Base-by-base conservation (phyloP, 2,888 invertebrate species). In the Xiphydria camelus region DNA sequence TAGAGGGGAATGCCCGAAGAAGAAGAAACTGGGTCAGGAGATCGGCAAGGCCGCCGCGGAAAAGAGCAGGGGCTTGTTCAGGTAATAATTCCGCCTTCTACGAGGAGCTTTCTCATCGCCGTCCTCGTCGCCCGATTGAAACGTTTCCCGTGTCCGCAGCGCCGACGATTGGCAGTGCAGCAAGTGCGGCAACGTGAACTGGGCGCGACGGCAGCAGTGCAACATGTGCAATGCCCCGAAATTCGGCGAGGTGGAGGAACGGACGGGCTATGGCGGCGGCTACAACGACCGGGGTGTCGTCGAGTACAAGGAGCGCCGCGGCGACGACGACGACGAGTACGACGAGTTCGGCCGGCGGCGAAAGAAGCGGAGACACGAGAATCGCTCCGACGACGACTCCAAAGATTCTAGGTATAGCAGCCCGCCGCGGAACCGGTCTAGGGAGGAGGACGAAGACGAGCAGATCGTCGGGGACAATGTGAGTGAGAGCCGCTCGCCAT, bases 141-240 rank as follows among this genome's bases (percentile, higher is more conserved):
- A n/a, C n/a, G n/a, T n/a, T n/a, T n/a, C n/a, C n/a, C n/a, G n/a
- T n/a, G n/a, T n/a, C 42, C 87, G 85, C 76, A 94, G 94, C 77
- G 98, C 99, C 23, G 98, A 99, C 75, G 99, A 99, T 77, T 99
- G 99, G 99, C 94, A 96, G 73, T 99, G 99, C 77, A 94, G 92
- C 77, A 97, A 97, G 76, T 99, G 99, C 79, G 97, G 97, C n/a
- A 99, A 99, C 77, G 98, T 99, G 7, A 99, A 99, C 77, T 96
- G 96, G 99, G 97, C 98, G 17, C 82, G 96, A 53, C 82, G 99
- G 42, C 89, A 88, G 68, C 92, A 91, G 41, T 99, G 99, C 78
- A 99, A 99, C 77, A 93, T 99, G 80, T 99, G 99, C 77, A 98
- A 97, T 79, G 94, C 97, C 3, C 96, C 98, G 0, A 97, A 97